Base-by-base conservation (phyloP, 1,140 invertebrate genomes). In the Argopecten irradians region DNA sequence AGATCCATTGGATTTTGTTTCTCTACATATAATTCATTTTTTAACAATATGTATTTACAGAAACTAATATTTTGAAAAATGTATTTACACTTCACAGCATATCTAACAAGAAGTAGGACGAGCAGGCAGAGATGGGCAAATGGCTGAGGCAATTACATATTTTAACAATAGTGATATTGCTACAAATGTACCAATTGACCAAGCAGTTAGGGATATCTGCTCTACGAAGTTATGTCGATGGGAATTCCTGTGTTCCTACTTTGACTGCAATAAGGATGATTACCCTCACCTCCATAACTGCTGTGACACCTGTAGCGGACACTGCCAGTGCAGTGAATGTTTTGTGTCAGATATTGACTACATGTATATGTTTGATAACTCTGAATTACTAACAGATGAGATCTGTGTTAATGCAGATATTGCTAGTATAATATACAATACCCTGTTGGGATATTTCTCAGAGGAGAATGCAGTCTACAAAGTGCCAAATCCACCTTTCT, bases 81-180 rank as follows among this genome's bases (percentile, higher is more conserved):
- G 5, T 39, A 5, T 39, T 39, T 39, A 39, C 13, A 39, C n/a
- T 39, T 84, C 35, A 36, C 83, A 84, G 83, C 34, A 32, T 84
- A 84, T 36, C 34, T 84, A n/a, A 7, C 83, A 84, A 84, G 83
- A 84, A 33, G 39, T 84, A n/a, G 83, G 83, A 13, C 83, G 83
- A 22, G 83, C 83, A 84, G 83, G 83, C 1, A 35, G 83, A 35
- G 83, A 84, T 35, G 83, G 83, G 19, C 9, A 84, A 35, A 34
- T 19, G 19, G 83, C 83, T 8, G 22, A 34, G 39, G 83, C 83
- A 3, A 35, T 34, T 22, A 35, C 39, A 22, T 84, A 36, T 35
- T 84, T 19, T 2, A 84, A 35, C 83, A 84, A 84, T 5, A 84
- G 28, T 34, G 83, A 35, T 19, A 35, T 84, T 13, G 34, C 83